A percentile compares a stretch with the other conserved stretches of the same genome.
These are phyloP conservation scores for Aldabrachelys gigantea DNA, from an alignment of 2,113 vertebrate genomes.

Conservation along the genomic window DNA sequence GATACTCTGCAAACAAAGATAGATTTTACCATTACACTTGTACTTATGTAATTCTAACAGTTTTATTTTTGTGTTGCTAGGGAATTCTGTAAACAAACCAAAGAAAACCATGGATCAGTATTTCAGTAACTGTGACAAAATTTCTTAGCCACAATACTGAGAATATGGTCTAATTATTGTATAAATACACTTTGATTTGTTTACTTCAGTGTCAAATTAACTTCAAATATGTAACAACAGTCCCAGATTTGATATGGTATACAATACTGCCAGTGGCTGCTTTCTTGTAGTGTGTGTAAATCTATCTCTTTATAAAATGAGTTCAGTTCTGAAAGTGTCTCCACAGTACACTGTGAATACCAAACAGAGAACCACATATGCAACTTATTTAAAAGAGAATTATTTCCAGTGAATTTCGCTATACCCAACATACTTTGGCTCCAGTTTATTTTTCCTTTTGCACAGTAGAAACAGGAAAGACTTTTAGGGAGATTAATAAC, in stretches of 20 bases:
- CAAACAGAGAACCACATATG: conserved; percentile 69
- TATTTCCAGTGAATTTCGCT: conserved; percentile 66
- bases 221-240: conserved; percentile 79
- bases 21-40: conserved; percentile 58
- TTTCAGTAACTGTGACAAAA: conserved; percentile 79
- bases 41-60: conserved; percentile 53
- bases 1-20: conserved; percentile 29
- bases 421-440: conserved; percentile 35
- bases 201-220: conserved; percentile 85
- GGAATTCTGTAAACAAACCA: conserved; percentile 77
- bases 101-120: conserved; percentile 72
- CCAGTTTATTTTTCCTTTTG: conserved; percentile 43
- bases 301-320: conserved; percentile 65
- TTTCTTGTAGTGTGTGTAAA: conserved; percentile 59
- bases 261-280: conserved; percentile 55
- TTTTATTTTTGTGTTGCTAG: conserved; percentile 79
- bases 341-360: conserved; percentile 33
- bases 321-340: conserved; percentile 60
- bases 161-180: conserved; percentile 83
- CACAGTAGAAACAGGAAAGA: conserved; percentile 42
- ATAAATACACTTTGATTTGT: conserved; percentile 87
- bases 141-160: conserved; percentile 72
- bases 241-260: conserved; percentile 74
- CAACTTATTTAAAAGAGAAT: conserved; percentile 76
- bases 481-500: conserved; percentile 60